These are phyloP conservation scores for Caenorhabditis uteleia DNA, from an alignment of 2,888 invertebrate genomes.

Conservation along the genomic window DNA sequence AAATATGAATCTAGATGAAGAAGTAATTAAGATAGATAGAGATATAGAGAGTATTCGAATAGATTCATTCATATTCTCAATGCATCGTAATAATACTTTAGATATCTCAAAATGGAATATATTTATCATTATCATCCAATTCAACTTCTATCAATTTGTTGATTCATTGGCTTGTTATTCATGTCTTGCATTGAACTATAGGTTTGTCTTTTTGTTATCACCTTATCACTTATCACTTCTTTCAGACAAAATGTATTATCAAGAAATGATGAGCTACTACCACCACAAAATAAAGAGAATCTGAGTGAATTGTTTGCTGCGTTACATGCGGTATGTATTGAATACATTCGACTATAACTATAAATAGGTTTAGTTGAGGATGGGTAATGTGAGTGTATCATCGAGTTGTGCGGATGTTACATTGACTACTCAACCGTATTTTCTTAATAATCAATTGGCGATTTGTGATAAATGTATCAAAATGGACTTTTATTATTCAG, in stretches of 20 bases:
- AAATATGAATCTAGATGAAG: no score
- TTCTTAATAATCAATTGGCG: constrained; percentile 23
- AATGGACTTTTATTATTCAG: constrained; percentile 29
- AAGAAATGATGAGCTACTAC: constrained; percentile 20
- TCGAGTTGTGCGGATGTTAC: constrained; percentile 36
- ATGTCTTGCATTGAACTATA: constrained; percentile 33
- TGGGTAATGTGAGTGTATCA: constrained; percentile 21
- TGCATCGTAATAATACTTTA: no score
- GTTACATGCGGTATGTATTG: no score
- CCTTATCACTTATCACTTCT: not conserved
- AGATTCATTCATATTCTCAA: no score
- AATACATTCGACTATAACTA: constrained; percentile 4
- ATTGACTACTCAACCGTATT: constrained; percentile 27
- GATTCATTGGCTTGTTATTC: constrained; percentile 31
- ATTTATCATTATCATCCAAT: constrained; percentile 12
- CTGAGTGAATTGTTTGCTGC: constrained; percentile 28
- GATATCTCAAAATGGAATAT: no score
- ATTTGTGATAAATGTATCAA: constrained; percentile 33
- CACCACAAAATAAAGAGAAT: constrained; percentile 29
- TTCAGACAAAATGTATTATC: constrained; percentile 35
- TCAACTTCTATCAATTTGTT: constrained; percentile 11
- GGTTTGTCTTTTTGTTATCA: constrained; percentile 3
- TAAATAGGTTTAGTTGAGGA: constrained; percentile 15
- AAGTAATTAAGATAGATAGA: no score
- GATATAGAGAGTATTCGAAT: no score